phyloP scores from a whole-genome alignment of 2,113 vertebrate genomes.

The Pteronura brasiliensis region DNA sequence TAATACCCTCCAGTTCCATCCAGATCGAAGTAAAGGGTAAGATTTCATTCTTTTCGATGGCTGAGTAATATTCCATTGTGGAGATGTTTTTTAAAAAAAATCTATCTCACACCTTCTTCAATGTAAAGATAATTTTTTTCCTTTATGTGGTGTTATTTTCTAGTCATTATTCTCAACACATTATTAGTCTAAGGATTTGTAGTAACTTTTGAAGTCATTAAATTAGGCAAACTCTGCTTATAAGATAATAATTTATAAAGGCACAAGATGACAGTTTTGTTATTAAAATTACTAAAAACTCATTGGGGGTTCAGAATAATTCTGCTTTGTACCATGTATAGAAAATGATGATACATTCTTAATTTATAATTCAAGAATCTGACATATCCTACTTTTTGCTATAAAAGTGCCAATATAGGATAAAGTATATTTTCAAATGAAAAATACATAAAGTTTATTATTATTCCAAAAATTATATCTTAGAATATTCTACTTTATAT shows the following conservation, averaged over 20 bases:
- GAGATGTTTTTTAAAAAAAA: no score
- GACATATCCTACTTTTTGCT: not conserved
- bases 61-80: not conserved
- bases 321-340: not conserved
- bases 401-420: not conserved
- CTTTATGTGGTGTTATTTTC: not conserved
- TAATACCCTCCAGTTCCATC: not conserved
- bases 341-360: constrained; percentile 14
- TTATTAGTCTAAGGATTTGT: not conserved
- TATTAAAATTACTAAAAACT: constrained; percentile 29
- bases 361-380: constrained; percentile 9
- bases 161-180: constrained; percentile 3
- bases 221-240: not conserved
- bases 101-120: not conserved
- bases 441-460: constrained; percentile 44
- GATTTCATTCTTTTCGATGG: not conserved
- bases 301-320: not conserved
- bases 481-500: not conserved
- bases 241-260: not conserved
- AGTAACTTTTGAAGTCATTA: constrained; percentile 10
- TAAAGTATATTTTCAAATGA: constrained; percentile 1
- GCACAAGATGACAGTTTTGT: not conserved
- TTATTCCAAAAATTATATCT: not conserved
- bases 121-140: not conserved
- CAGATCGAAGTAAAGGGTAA: not conserved